Evolutionary conservation across 1,140 invertebrate species (phyloP), one percentile per base, ranked within the genome.

Genomic region (Apis laboriosa): DNA sequence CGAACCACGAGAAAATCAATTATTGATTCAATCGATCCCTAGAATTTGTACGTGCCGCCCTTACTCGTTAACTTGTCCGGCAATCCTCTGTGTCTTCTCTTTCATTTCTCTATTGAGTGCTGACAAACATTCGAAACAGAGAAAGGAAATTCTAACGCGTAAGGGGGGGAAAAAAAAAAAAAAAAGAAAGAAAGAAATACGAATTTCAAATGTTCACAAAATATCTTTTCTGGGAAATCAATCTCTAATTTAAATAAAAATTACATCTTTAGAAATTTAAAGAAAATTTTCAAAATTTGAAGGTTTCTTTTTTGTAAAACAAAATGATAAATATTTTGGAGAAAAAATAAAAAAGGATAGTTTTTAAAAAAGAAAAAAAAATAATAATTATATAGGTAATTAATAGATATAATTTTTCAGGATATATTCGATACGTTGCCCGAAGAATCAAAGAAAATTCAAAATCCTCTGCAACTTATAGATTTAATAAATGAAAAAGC

Each of bases 401-500:
- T 34, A 51, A 60, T 53, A 21, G 60, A 64, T 34, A 7, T 63
- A 13, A 51, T 61, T 78, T 88, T 90, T 80, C 43, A 94, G 93
- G 91, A 93, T 82, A 88, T 91, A 24, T 92, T 92, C 55, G 91
- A 92, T 53, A 61, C 70, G 24, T 88, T 94, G 72, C 93, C 94
- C 0, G 92, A 94, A 11, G 92, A 94, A 63, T 90, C 91, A 0
- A 86, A 91, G 0, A 93, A 94, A 64, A 83, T 94, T 5, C 82
- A 92, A 7, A 92, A 94, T 76, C 89, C 94, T 28, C 83, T 93
- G 2, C 67, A 90, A 43, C 92, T 95, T 12, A 87, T 95, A 28
- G 74, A 91, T 2, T 89, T 94, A 34, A 89, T 95, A 4, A 88
- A 92, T 1, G 88, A 90, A 5, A 93, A 94, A 34, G 93, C 93